Percentiles rank a stretch among this genome's conserved stretches.
Conservation (phyloP, 2,113 vertebrate genomes). For the Hypomesus transpacificus region DNA sequence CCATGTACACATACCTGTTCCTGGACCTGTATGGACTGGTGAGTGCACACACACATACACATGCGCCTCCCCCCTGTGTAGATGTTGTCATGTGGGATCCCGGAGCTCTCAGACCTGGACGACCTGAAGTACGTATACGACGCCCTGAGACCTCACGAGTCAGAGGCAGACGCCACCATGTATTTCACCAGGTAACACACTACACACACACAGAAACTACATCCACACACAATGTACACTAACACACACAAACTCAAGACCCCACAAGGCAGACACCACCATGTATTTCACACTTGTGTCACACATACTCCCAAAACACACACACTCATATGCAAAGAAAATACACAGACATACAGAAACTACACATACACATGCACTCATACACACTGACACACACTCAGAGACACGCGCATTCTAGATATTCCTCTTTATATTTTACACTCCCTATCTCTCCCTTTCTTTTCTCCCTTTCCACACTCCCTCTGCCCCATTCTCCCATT, state of each 20-base stretch:
- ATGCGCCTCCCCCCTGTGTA: constrained; percentile 40
- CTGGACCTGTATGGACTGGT: background rate
- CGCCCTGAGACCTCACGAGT: constrained; percentile 90
- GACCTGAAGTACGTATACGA: constrained; percentile 96
- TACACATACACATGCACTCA: constrained; percentile 1
- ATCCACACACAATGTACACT: background rate
- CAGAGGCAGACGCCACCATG: constrained; percentile 91
- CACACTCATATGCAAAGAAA: background rate
- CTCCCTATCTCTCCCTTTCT: background rate
- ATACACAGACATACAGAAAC: background rate
- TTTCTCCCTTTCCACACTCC: background rate
- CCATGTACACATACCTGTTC: constrained; percentile 2
- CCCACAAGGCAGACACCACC: background rate
- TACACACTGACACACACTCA: background rate
- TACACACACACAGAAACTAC: background rate
- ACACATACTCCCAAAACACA: too few species aligned
- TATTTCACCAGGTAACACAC: constrained; percentile 88
- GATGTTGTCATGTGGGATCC: constrained; percentile 98
- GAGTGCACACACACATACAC: background rate
- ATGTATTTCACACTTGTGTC: too few species aligned
- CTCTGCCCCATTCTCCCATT: background rate
- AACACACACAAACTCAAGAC: background rate
- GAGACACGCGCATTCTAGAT: background rate
- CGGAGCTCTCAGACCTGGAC: constrained; percentile 89
- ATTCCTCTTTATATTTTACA: background rate